Base-by-base conservation (phyloP, 2,888 invertebrate species). In the Operophtera brumata region DNA sequence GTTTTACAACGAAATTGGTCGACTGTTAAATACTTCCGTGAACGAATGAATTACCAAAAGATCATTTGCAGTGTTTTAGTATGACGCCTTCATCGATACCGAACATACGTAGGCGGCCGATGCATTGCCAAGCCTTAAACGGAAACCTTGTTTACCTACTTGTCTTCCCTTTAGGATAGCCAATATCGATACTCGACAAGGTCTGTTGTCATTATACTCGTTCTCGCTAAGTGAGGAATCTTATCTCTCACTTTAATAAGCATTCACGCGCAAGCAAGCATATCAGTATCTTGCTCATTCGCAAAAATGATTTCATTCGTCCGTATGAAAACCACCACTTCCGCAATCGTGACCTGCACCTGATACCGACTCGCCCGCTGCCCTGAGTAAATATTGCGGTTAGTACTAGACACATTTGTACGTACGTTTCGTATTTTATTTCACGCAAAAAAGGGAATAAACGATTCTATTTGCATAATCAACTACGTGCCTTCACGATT, bases 101-200 rank as follows among this genome's bases (percentile, higher is more conserved):
- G 78, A 77, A 75, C 75, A 73, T 71, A 75, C 79, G 87, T 86
- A 80, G 89, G 89, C 82, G 84, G 82, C 70, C 86, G 83, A 84
- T 86, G 86, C 86, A 87, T 84, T 86, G 79, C 75, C 82, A 64
- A 73, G 71, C 84, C 85, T 71, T 86, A 84, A 77, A 78, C 77
- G 82, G 82, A 82, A 78, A 82, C 75, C 80, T 82, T 73, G 79
- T 83, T 83, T 84, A 83, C 82, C 78, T 84, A 86, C 85, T 82
- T 82, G 82, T 82, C 81, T 82, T 86, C 79, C 84, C 86, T 85
- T 82, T 79, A 82, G 76, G 74, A 81, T 77, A 75, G 73, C 69
- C 70, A 74, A 79, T 83, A 82, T 81, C 79, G 77, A 75, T 71
- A 71, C 56, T 62, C 67, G 67, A 72, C 82, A 83, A 83, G 82